Conservation (phyloP, 2,797 vertebrate genomes). For the Pristis pectinata region DNA sequence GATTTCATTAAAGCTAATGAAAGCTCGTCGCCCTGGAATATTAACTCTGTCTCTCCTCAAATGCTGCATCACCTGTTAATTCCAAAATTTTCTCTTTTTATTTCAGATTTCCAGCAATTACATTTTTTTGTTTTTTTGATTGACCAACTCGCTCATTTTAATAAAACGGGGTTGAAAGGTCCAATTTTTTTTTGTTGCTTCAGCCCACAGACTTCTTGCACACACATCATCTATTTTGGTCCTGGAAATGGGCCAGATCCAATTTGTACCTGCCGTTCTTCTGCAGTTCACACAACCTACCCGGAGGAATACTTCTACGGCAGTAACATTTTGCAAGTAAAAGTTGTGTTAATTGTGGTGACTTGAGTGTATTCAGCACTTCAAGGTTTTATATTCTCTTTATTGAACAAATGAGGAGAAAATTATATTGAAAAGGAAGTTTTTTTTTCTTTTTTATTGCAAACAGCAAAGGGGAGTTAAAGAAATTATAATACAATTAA, state of each 20-base stretch:
- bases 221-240: not conserved
- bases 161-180: not conserved
- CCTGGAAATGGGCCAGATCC: not conserved
- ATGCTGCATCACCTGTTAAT: no score
- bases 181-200: not conserved
- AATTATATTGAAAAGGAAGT: not conserved
- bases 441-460: not conserved
- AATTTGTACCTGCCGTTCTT: not conserved
- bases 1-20: no score
- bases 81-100: no score
- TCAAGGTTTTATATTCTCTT: no score
- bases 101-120: no score
- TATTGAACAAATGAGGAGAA: not conserved
- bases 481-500: not conserved
- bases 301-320: not conserved
- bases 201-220: not conserved
- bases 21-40: no score
- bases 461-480: not conserved
- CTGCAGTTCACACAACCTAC: not conserved
- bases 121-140: no score
- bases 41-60: no score
- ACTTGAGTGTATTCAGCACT: not conserved
- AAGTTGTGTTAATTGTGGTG: not conserved
- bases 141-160: not conserved
- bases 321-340: not conserved